Conservation (phyloP, 2,113 vertebrate genomes). For the Capra hircus region DNA sequence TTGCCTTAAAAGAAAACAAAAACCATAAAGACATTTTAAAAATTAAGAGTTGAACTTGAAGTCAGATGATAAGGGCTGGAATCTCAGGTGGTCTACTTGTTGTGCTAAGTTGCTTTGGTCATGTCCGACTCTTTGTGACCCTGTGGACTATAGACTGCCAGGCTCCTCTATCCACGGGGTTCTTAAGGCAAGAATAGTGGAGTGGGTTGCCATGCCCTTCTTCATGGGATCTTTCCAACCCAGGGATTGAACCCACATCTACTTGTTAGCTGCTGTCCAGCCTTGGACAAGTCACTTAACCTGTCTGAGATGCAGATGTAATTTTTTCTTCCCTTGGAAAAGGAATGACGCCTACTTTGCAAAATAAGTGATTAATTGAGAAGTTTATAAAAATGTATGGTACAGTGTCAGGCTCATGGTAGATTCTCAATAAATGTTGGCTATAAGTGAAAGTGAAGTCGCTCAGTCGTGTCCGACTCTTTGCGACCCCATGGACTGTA, state of each 20-base stretch:
- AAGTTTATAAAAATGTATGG: background rate
- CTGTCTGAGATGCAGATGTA: background rate
- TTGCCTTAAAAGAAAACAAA: conserved; percentile 76
- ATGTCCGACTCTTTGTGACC: background rate
- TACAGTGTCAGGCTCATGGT: background rate
- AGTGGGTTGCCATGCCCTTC: background rate
- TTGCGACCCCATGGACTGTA: no score
- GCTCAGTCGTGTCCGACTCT: no score
- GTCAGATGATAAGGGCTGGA: background rate
- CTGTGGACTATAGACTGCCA: background rate
- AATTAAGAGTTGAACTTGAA: background rate
- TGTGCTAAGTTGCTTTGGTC: background rate
- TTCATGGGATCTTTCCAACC: background rate
- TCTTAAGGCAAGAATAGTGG: background rate
- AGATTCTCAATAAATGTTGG: background rate
- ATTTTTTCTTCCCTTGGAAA: background rate
- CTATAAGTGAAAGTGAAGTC: background rate
- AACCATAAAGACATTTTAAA: background rate
- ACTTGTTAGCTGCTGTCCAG: background rate
- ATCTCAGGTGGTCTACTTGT: background rate
- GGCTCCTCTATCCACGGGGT: background rate
- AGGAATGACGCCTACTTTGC: background rate
- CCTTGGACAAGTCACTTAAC: background rate
- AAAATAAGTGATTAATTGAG: background rate
- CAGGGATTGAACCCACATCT: background rate